Percentiles rank a stretch among this genome's conserved stretches.
Evolutionary conservation across 2,113 vertebrate species (phyloP).

Genomic region (Thunnus maccoyii): DNA sequence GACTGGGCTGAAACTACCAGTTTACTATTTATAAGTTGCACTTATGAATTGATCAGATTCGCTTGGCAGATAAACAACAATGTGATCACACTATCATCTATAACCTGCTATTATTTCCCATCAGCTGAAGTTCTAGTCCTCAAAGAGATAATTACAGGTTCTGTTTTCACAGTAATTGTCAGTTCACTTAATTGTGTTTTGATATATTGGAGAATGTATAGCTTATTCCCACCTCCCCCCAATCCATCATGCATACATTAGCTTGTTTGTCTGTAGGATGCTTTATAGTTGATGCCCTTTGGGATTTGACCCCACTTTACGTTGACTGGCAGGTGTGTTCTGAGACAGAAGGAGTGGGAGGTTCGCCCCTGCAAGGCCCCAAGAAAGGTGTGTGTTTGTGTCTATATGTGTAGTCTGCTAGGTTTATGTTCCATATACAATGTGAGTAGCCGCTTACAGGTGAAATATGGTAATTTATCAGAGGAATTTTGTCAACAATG

Average conservation of each 20-base stretch:
- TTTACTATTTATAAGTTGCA: conserved; percentile 65
- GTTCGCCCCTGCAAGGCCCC: conserved; percentile 29
- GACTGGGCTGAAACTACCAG: conserved; percentile 26
- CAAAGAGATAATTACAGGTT: conserved; percentile 72
- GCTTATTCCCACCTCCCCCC: conserved; percentile 34
- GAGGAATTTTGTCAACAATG: too few species aligned
- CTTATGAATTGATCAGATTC: conserved; percentile 50
- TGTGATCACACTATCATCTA: conserved; percentile 43
- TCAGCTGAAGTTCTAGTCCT: conserved; percentile 57
- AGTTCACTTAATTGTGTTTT: conserved; percentile 73
- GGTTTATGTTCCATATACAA: not conserved
- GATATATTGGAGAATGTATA: conserved; percentile 65
- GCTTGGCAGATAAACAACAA: conserved; percentile 62
- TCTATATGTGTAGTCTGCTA: not conserved
- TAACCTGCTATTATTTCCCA: conserved; percentile 67
- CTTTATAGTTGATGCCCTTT: conserved; percentile 17
- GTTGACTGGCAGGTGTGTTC: conserved; percentile 62
- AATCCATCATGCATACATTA: conserved; percentile 35
- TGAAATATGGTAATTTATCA: not conserved
- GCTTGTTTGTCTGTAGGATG: conserved; percentile 46
- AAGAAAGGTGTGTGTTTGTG: conserved; percentile 32
- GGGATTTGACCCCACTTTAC: conserved; percentile 66
- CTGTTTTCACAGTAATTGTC: conserved; percentile 68
- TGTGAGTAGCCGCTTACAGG: not conserved
- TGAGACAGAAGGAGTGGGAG: conserved; percentile 46